These are phyloP conservation scores for Nymphicus hollandicus DNA, from an alignment of 2,113 vertebrate species.

Conservation along the genomic window DNA sequence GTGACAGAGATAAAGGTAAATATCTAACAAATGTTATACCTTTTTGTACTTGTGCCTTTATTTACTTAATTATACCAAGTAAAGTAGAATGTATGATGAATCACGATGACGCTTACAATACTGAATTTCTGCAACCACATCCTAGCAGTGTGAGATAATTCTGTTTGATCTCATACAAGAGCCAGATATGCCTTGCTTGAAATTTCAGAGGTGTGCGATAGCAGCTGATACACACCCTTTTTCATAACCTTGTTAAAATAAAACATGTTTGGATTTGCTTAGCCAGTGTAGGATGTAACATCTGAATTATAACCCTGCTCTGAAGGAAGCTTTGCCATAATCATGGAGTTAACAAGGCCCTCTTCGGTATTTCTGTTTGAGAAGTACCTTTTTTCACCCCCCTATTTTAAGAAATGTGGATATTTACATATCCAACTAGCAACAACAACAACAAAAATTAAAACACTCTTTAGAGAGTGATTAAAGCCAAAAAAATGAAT, in stretches of 20 bases:
- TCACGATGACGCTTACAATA: conserved; percentile 35
- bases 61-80: conserved; percentile 49
- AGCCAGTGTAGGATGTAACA: conserved; percentile 32
- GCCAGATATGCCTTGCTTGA: conserved; percentile 36
- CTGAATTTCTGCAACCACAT: conserved; percentile 46
- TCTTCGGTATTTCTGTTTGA: not conserved
- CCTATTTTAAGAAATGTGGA: conserved; percentile 8
- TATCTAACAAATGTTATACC: conserved; percentile 2
- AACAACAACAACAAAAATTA: not conserved
- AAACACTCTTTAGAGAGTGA: not conserved
- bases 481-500: conserved; percentile 10
- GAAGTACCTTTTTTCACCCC: not conserved
- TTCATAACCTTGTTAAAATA: conserved; percentile 29
- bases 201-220: conserved; percentile 1
- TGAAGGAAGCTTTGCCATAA: conserved; percentile 9
- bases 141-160: conserved; percentile 47
- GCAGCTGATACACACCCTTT: conserved; percentile 19
- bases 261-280: conserved; percentile 67
- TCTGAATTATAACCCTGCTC: conserved; percentile 5
- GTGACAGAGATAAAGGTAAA: conserved; percentile 14
- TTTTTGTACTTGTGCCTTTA: conserved; percentile 49
- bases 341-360: not conserved
- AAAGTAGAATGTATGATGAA: conserved; percentile 43
- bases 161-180: conserved; percentile 18
- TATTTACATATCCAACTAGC: not conserved